Evolutionary conservation across 2,797 vertebrate genomes (phyloP), one percentile per base, ranked within the genome.

Genomic region (Pipistrellus pipistrellus): DNA sequence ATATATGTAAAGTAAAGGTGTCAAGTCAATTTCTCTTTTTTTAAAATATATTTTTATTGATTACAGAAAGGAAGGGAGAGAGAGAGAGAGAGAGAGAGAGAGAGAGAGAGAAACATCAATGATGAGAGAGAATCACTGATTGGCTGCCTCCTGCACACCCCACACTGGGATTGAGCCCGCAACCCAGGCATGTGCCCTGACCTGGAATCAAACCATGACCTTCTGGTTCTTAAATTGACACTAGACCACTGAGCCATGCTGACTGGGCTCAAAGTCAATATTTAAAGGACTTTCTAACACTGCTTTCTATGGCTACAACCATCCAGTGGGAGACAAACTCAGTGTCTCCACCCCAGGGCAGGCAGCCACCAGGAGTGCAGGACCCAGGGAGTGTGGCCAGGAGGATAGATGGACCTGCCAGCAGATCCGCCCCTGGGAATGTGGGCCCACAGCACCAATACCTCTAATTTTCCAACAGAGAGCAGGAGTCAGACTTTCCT

Each of bases 351-450:
- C 11, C 23, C 23, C 0, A 1, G 21, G 30, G n/a, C 20, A 21
- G 66, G 25, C 51, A 51, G 82, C 38, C 15, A 51, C 7, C n/a
- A 1, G 6, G n/a, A 20, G 30, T 48, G 15, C 11, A 4, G 41
- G 20, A 48, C 17, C 62, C 53, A 17, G 12, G 12, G 0, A 1
- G 30, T 3, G 2, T 1, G 8, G 13, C 64, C 44, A 14, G 30
- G 4, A 9, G 9, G 14, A 13, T 6, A n/a, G 41, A 21, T 10
- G 44, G 8, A 0, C 73, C 3, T 10, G 30, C 59, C 14, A 41
- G 41, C 8, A 32, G 69, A 1, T 5, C 46, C 15, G 18, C 80
- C 18, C 64, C 55, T 57, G 35, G 48, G n/a, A 41, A 11, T 10
- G 73, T 30, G n/a, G 35, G 38, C 17, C n/a, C 15, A 9, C 4